These are phyloP conservation scores for Siniperca undulata DNA, from an alignment of 2,797 vertebrate species.

Conservation along the genomic window DNA sequence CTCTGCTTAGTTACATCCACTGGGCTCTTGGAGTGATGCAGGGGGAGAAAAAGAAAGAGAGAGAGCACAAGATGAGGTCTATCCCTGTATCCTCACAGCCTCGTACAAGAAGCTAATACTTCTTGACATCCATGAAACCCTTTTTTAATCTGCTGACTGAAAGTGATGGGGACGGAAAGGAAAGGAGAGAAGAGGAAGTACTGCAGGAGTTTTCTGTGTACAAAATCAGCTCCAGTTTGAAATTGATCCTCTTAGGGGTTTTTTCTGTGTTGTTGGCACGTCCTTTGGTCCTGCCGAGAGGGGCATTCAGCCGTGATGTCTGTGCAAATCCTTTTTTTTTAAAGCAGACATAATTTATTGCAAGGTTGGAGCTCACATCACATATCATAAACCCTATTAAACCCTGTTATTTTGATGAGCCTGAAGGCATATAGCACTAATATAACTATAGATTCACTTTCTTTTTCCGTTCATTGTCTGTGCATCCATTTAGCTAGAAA, in stretches of 20 bases:
- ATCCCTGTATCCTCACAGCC: conserved; percentile 52
- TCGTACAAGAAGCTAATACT: conserved; percentile 71
- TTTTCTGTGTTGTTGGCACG: conserved; percentile 34
- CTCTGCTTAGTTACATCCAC: background rate
- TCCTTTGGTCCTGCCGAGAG: conserved; percentile 42
- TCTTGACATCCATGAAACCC: conserved; percentile 79
- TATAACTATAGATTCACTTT: conserved; percentile 16
- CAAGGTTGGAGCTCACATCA: conserved; percentile 28
- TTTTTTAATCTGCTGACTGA: conserved; percentile 76
- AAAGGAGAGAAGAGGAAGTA: conserved; percentile 33
- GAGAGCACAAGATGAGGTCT: conserved; percentile 45
- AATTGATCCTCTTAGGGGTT: conserved; percentile 61
- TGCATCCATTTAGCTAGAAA: conserved; percentile 11
- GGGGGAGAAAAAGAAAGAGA: background rate
- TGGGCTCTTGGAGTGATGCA: conserved; percentile 10
- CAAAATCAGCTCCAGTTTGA: conserved; percentile 61
- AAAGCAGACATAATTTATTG: conserved; percentile 49
- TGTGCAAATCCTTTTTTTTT: conserved; percentile 28
- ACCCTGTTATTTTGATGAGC: conserved; percentile 32
- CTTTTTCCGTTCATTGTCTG: background rate
- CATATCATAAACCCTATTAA: conserved; percentile 23
- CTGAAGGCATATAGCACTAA: conserved; percentile 18
- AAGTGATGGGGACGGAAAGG: conserved; percentile 57
- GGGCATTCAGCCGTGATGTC: conserved; percentile 34
- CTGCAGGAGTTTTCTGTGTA: conserved; percentile 56